phyloP scores from a whole-genome alignment of 2,113 vertebrate genomes.

The Cinclus cinclus region DNA sequence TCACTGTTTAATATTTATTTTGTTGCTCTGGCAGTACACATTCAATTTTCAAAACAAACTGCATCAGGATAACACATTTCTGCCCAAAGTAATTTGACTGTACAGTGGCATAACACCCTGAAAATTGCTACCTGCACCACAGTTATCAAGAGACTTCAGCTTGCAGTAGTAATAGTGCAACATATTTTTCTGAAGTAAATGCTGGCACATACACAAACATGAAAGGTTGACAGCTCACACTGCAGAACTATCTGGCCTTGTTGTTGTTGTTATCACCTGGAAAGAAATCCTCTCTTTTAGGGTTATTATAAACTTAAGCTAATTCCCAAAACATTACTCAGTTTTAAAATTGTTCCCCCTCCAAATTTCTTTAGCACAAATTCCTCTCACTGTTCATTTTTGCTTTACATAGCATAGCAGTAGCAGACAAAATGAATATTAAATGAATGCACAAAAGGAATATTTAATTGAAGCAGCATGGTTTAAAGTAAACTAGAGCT shows the following conservation, averaged over 20 bases:
- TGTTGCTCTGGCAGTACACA: not conserved
- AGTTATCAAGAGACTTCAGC: not conserved
- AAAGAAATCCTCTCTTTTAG: not conserved
- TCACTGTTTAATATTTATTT: not conserved
- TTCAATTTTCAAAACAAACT: not conserved
- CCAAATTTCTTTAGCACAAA: not conserved
- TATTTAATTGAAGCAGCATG: conserved; percentile 16
- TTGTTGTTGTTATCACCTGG: not conserved
- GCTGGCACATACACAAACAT: not conserved
- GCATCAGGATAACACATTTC: not conserved
- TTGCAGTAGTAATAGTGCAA: not conserved
- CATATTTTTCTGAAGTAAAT: not conserved
- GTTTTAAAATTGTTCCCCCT: not conserved
- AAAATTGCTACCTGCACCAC: not conserved
- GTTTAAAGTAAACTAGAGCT: conserved; percentile 4
- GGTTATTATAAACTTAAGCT: not conserved
- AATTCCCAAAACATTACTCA: conserved; percentile 3
- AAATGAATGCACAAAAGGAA: conserved; percentile 21
- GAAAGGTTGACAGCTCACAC: not conserved
- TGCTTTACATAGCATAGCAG: not conserved
- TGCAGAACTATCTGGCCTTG: not conserved
- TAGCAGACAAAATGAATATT: conserved; percentile 18
- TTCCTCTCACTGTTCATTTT: not conserved
- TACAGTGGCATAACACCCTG: accelerated
- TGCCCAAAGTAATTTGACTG: not conserved